Evolutionary conservation across 2,888 invertebrate genomes (phyloP).

Genomic region (Chesias legatella): DNA sequence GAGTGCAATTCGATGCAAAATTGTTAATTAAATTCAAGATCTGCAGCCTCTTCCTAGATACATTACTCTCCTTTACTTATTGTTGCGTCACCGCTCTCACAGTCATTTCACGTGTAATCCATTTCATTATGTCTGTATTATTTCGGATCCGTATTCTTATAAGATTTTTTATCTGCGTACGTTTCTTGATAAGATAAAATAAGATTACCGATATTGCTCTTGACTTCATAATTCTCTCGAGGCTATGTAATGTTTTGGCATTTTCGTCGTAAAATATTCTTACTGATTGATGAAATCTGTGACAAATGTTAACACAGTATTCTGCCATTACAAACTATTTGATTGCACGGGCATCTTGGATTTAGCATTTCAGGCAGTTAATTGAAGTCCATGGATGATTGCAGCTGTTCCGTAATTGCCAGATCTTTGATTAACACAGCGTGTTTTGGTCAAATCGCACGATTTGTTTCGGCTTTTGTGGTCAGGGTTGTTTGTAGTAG

Average conservation of each 20-base stretch:
- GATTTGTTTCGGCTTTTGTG: conserved; percentile 39
- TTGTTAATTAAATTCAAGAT: conserved; percentile 57
- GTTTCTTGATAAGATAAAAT: conserved; percentile 22
- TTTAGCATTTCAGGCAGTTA: conserved; percentile 6
- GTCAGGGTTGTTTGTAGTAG: conserved; percentile 42
- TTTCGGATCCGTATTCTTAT: conserved; percentile 23
- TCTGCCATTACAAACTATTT: not conserved
- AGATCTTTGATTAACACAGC: conserved; percentile 28
- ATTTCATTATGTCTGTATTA: conserved; percentile 22
- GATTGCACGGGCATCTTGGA: not conserved
- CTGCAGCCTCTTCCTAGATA: conserved; percentile 54
- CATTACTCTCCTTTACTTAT: conserved; percentile 38
- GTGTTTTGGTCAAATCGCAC: conserved; percentile 35
- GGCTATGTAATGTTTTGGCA: not conserved
- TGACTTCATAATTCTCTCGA: conserved; percentile 1
- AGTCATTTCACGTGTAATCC: conserved; percentile 25
- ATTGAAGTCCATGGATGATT: conserved; percentile 18
- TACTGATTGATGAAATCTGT: no score
- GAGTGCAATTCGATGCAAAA: conserved; percentile 39
- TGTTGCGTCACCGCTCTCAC: conserved; percentile 44
- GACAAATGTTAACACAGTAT: not conserved
- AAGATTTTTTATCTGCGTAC: conserved; percentile 11
- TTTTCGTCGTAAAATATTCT: no score
- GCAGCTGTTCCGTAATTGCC: conserved; percentile 25
- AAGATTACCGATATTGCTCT: conserved; percentile 5